These are phyloP conservation scores for Nemotelus nigrinus DNA, from an alignment of 2,888 invertebrate species.

Conservation along the genomic window DNA sequence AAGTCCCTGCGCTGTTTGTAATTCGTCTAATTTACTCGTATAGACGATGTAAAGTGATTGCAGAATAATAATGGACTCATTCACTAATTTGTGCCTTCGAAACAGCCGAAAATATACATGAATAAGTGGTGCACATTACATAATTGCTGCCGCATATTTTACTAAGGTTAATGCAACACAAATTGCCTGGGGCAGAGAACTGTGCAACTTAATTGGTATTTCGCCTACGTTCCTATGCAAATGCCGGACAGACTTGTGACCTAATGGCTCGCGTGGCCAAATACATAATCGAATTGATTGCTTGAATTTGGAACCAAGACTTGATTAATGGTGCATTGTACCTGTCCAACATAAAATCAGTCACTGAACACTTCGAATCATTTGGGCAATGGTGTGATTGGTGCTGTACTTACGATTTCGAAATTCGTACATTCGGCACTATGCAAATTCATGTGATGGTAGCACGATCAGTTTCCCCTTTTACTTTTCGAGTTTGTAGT, in stretches of 20 bases:
- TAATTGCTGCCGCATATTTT: not conserved
- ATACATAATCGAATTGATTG: not conserved
- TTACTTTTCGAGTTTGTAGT: too few relatives aligned
- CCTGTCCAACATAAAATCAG: not conserved
- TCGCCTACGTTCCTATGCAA: not conserved
- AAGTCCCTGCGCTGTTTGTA: too few relatives aligned
- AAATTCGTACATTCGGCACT: too few relatives aligned
- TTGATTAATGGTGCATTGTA: not conserved
- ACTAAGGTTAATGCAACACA: not conserved
- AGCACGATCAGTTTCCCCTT: too few relatives aligned
- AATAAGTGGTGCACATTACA: not conserved
- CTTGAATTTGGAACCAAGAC: not conserved
- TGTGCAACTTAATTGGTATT: not conserved
- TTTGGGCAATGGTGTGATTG: too few relatives aligned
- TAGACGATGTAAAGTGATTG: too few relatives aligned
- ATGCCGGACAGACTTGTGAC: not conserved
- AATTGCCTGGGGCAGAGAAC: not conserved
- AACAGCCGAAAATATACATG: not conserved
- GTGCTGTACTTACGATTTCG: too few relatives aligned
- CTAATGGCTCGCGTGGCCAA: not conserved
- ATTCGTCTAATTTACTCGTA: too few relatives aligned
- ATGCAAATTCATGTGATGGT: too few relatives aligned
- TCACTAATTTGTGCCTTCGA: not conserved
- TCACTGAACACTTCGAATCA: too few relatives aligned
- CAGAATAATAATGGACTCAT: not conserved